Conservation (phyloP, 1,140 invertebrate genomes). For the Drosophila pachea region DNA sequence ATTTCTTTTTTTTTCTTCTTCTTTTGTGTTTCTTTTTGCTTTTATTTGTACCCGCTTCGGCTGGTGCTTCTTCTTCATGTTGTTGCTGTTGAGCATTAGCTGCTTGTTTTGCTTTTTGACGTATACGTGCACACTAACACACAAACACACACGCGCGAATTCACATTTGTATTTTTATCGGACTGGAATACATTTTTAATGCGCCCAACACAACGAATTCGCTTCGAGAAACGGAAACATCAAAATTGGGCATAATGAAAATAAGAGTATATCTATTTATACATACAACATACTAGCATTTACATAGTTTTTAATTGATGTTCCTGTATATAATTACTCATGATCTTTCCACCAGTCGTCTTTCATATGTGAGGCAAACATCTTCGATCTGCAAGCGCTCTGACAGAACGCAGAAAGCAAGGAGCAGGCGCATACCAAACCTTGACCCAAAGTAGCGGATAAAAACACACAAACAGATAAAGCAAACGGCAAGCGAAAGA, state of each 20-base stretch:
- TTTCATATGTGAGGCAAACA: constrained; percentile 15
- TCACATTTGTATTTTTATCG: constrained; percentile 38
- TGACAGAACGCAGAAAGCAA: background rate
- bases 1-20: constrained; percentile 30
- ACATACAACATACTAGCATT: constrained; percentile 4
- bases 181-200: constrained; percentile 44
- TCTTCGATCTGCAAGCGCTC: constrained; percentile 17
- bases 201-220: constrained; percentile 32
- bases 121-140: constrained; percentile 2
- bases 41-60: background rate
- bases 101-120: constrained; percentile 22
- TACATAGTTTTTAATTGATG: constrained; percentile 6
- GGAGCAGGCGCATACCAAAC: constrained; percentile 26
- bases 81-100: constrained; percentile 14
- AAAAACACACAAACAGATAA: constrained; percentile 36
- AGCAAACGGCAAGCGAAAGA: constrained; percentile 28
- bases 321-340: background rate
- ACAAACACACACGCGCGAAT: background rate
- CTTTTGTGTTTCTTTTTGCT: constrained; percentile 16
- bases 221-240: constrained; percentile 43
- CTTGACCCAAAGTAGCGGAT: constrained; percentile 53
- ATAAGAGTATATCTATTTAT: constrained; percentile 19
- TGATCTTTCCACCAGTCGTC: background rate
- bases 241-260: constrained; percentile 45
- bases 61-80: background rate